A percentile compares a stretch with the other conserved stretches of the same genome.
Conservation (phyloP, 92 coral and sea anemone genomes). For the Umimayanthus kanabou region DNA sequence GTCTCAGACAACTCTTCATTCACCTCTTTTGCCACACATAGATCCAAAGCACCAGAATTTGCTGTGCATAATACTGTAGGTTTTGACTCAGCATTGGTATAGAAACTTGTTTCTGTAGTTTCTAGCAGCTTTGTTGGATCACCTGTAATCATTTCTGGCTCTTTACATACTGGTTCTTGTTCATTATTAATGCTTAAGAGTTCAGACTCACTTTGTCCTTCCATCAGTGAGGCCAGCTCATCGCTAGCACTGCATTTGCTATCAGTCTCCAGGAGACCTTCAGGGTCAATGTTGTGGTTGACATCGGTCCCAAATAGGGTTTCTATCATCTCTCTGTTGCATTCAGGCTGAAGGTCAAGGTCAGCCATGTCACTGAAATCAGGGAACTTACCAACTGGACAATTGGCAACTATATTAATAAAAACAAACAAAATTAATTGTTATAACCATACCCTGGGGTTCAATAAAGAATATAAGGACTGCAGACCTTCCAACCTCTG, state of each 20-base stretch:
- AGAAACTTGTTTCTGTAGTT: not conserved
- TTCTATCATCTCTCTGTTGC: conserved; percentile 21
- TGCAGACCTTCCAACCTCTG: no score
- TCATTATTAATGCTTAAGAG: not conserved
- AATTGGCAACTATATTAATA: not conserved
- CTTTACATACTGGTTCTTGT: not conserved
- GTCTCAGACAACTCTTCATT: not conserved
- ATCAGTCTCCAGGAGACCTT: conserved; percentile 4
- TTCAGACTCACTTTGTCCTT: not conserved
- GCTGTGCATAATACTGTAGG: not conserved
- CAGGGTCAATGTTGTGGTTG: conserved; percentile 28
- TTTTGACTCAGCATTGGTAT: not conserved
- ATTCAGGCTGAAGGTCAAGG: conserved; percentile 30
- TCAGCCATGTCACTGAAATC: conserved; percentile 45
- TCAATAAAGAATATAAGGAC: no score
- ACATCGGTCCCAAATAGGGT: conserved; percentile 25
- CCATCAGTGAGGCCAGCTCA: not conserved
- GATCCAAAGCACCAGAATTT: not conserved
- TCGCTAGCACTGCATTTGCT: conserved; percentile 7
- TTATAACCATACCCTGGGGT: no score
- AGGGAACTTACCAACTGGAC: conserved; percentile 26
- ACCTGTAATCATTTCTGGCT: not conserved
- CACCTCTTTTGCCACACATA: not conserved
- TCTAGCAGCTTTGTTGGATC: not conserved
- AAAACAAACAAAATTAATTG: not conserved